Base-by-base conservation (phyloP, 2,888 invertebrate genomes). In the Chloromyia formosa region DNA sequence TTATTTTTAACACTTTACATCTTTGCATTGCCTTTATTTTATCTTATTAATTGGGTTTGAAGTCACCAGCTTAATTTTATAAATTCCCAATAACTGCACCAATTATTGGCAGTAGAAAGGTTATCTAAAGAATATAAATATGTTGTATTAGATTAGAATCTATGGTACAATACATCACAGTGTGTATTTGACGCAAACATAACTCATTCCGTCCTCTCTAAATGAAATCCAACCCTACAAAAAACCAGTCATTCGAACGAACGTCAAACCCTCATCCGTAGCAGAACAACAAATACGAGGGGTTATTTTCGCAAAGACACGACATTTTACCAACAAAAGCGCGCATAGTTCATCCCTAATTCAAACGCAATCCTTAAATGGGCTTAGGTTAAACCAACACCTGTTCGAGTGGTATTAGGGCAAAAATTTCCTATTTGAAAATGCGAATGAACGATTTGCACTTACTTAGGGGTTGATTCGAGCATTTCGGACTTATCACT, bases 331-430 rank as follows among this genome's bases (percentile, higher is more conserved):
- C 61, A 61, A 61, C 73, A 49, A 73, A 45, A 73, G 49, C 61
- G 69, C 45, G 42, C 22, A 27, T n/a, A 45, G 58, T 72, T 69
- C 75, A 71, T 71, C 72, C 72, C 66, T 72, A 53, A 75, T 66
- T 69, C 71, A 22, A 71, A 71, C 56, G 71, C 71, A 71, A 74
- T 54, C 60, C 73, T 12, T 64, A 74, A 74, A 74, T 74, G 64
- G 76, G 60, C 66, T 76, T 73, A 76, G 69, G 78, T 79, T 79
- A 79, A 79, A 79, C 80, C 78, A 79, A 80, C 80, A 80, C 80
- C 80, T 80, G 80, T 80, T 80, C 78, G 78, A 80, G 80, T 80
- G 78, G 79, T 76, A 79, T 79, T 79, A 78, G 78, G 76, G 75
- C 71, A 75, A 77, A 76, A 73, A 73, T 61, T n/a, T 73, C 45